Evolutionary conservation across 2,113 vertebrate genomes (phyloP), one percentile per base, ranked within the genome.

Genomic region (Poeciliopsis occidentalis): DNA sequence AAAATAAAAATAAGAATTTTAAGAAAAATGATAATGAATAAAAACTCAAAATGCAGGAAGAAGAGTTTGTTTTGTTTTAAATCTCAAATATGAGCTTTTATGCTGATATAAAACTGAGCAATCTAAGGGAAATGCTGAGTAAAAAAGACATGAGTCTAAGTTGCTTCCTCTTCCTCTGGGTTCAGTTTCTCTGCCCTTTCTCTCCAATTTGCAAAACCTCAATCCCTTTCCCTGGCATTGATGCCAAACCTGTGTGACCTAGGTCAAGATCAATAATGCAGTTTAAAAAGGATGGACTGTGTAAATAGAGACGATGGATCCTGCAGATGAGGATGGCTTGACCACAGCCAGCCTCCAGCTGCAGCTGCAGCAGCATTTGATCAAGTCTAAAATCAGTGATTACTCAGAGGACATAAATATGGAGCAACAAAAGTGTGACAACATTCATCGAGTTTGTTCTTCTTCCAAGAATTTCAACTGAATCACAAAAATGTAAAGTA

Each of bases 281-380:
- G 88, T 92, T 91, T 91, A 86, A 91, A 90, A 86, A 89, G 90
- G 88, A 88, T 89, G 78, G 78, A 83, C 85, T 81, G 91, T 85
- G 88, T 90, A 93, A 93, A 93, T 79, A 91, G 87, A 91, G 88
- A 84, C 44, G 67, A 86, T 79, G 71, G 84, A 87, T 92, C 76
- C 85, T 86, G 85, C 86, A 81, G 47, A 77, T 74, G 82, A 87
- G 78, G 82, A 84, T 64, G 47, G 79, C 78, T 74, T 74, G 80
- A 85, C 86, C 90, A 86, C 83, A 27, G 89, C 29, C 29, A 12
- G 80, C 78, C 75, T 83, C 82, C 84, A 83, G 88, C 82, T 73
- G 73, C 34, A 77, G 79, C 64, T 70, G 79, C 64, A 81, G 81
- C 71, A 75, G 81, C 71, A 75, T 91, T 80, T 87, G 80, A 89